Percentiles rank a stretch among this genome's conserved stretches.
Evolutionary conservation across 2,888 invertebrate genomes (phyloP).

Genomic region (Hydroisotoma schaefferi): DNA sequence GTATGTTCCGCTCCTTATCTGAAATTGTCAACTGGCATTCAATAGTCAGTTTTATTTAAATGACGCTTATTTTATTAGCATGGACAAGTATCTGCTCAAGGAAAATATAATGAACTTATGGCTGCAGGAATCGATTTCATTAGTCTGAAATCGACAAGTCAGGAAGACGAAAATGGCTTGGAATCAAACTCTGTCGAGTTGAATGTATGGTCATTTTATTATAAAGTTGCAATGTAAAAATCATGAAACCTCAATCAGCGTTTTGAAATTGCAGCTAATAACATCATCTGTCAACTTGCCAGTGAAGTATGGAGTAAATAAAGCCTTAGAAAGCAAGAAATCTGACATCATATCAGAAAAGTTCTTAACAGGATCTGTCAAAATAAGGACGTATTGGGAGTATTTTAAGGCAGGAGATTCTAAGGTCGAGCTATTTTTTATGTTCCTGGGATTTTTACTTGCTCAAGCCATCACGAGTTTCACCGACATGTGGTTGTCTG

Average conservation of each 20-base stretch:
- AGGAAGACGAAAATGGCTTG: not conserved
- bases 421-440: slow-evolving; percentile 51
- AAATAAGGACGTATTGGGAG: slow-evolving; percentile 53
- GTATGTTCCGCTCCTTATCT: slow-evolving; percentile 50
- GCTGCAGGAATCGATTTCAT: slow-evolving; percentile 50
- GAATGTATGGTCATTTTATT: too few species aligned
- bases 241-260: too few species aligned
- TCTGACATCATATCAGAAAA: too few species aligned
- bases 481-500: slow-evolving; percentile 70
- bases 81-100: slow-evolving; percentile 60
- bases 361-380: slow-evolving; percentile 36
- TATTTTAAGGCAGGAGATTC: slow-evolving; percentile 38
- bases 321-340: too few species aligned
- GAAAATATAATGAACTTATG: slow-evolving; percentile 60
- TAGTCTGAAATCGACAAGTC: slow-evolving; percentile 49
- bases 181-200: not conserved
- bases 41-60: not conserved
- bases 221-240: too few species aligned
- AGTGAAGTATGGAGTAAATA: too few species aligned
- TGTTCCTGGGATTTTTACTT: slow-evolving; percentile 59
- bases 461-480: slow-evolving; percentile 64
- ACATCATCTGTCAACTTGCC: too few species aligned
- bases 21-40: too few species aligned
- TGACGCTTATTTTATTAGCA: slow-evolving; percentile 4
- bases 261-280: too few species aligned